A percentile compares a stretch with the other conserved stretches of the same genome.
Conservation (phyloP, 35 echinoderm and acorn worm genomes). For the Ophiothrix spiculata region DNA sequence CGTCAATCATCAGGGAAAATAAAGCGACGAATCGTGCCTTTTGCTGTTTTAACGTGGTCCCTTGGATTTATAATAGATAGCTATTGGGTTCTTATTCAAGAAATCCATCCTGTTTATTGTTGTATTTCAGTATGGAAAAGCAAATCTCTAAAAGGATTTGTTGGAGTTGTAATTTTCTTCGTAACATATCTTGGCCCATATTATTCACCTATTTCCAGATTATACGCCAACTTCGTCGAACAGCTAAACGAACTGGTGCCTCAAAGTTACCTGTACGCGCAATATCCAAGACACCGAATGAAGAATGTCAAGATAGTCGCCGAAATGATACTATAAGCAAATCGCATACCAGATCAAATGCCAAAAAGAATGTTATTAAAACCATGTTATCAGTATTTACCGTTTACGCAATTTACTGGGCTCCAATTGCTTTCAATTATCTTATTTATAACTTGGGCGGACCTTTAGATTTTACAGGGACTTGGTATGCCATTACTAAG, state of each 20-base stretch:
- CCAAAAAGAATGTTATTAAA: conserved; percentile 56
- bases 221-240: conserved; percentile 38
- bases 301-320: background rate
- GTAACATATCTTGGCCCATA: conserved; percentile 72
- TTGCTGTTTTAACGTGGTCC: conserved; percentile 37
- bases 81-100: conserved; percentile 67
- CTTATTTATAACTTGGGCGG: no score
- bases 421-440: no score
- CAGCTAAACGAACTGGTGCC: background rate
- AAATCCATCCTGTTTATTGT: conserved; percentile 9
- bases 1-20: conserved; percentile 35
- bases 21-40: conserved; percentile 25
- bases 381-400: no score
- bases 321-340: background rate
- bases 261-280: background rate
- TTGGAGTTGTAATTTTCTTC: conserved; percentile 70
- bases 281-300: background rate
- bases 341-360: background rate
- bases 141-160: conserved; percentile 29
- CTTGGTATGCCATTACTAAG: conserved; percentile 56
- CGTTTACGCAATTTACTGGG: conserved; percentile 73
- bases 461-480: no score
- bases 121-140: conserved; percentile 49
- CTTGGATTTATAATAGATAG: conserved; percentile 64
- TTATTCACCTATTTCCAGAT: conserved; percentile 63